Evolutionary conservation across 2,888 invertebrate genomes (phyloP).

Genomic region (Xestobium rufovillosum): DNA sequence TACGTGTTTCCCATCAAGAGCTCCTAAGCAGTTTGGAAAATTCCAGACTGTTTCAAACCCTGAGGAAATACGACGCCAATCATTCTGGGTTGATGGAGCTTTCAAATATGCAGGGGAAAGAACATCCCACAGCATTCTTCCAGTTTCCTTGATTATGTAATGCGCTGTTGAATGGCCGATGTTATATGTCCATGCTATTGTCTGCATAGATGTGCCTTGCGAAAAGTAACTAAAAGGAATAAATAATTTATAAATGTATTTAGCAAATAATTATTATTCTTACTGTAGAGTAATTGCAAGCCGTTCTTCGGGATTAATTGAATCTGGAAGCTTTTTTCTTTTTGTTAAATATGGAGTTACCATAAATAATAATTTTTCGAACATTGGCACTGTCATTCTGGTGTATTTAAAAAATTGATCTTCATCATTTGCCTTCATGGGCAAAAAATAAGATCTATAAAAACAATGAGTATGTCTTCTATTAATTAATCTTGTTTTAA

Average conservation of each 20-base stretch:
- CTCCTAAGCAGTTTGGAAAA: slow-evolving; percentile 25
- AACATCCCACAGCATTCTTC: slow-evolving; percentile 17
- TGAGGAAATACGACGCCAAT: slow-evolving; percentile 21
- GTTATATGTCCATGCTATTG: slow-evolving; percentile 16
- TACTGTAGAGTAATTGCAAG: slow-evolving; percentile 19
- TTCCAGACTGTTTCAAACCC: slow-evolving; percentile 22
- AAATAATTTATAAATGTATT: slow-evolving; percentile 1
- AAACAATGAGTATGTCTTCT: slow-evolving; percentile 21
- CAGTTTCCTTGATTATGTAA: slow-evolving; percentile 23
- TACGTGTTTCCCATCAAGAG: slow-evolving; percentile 20
- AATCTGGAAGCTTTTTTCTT: slow-evolving; percentile 14
- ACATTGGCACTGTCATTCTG: slow-evolving; percentile 15
- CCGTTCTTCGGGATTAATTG: slow-evolving; percentile 14
- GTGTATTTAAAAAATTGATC: slow-evolving; percentile 19
- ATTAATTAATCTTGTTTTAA: too few relatives aligned
- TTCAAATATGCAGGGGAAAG: slow-evolving; percentile 17
- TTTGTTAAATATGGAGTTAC: slow-evolving; percentile 7
- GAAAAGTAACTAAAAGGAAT: slow-evolving; percentile 10
- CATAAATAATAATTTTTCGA: slow-evolving; percentile 14
- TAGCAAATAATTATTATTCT: too few relatives aligned
- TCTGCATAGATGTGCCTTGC: slow-evolving; percentile 12
- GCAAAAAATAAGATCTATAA: too few relatives aligned
- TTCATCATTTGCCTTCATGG: slow-evolving; percentile 15
- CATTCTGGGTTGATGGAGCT: slow-evolving; percentile 15
- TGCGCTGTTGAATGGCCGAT: slow-evolving; percentile 22